Conservation (phyloP, 2,797 vertebrate species). For the Xenops minutus region DNA sequence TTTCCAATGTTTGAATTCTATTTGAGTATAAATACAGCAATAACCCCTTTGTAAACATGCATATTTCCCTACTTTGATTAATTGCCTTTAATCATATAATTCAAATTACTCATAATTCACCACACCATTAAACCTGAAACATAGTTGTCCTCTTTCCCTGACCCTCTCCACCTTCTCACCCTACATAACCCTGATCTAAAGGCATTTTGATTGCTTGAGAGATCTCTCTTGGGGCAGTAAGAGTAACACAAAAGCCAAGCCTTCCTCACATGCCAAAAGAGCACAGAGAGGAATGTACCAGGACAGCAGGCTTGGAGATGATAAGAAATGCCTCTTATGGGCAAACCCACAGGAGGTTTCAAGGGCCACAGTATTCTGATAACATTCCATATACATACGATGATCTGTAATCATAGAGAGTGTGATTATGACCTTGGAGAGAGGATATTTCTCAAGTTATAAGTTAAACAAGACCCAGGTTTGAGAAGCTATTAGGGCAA, state of each 20-base stretch:
- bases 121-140: neutral
- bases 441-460: neutral
- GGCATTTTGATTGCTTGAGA: neutral
- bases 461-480: neutral
- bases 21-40: neutral
- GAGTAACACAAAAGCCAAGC: neutral
- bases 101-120: neutral
- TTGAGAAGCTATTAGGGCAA: neutral
- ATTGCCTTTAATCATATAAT: neutral
- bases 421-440: neutral
- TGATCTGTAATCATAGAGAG: accelerated
- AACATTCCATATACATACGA: neutral
- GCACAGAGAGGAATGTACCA: neutral
- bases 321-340: neutral
- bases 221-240: neutral
- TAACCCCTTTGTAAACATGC: neutral
- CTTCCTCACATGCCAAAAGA: neutral
- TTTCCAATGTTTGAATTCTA: neutral
- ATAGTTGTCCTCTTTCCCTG: neutral
- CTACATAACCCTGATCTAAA: neutral
- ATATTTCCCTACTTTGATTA: neutral
- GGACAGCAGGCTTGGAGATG: neutral
- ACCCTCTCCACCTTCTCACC: neutral
- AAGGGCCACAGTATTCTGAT: neutral
- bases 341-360: neutral